Evolutionary conservation across 2,888 invertebrate genomes (phyloP), one percentile per base, ranked within the genome.

Genomic region (Alcis repandata): DNA sequence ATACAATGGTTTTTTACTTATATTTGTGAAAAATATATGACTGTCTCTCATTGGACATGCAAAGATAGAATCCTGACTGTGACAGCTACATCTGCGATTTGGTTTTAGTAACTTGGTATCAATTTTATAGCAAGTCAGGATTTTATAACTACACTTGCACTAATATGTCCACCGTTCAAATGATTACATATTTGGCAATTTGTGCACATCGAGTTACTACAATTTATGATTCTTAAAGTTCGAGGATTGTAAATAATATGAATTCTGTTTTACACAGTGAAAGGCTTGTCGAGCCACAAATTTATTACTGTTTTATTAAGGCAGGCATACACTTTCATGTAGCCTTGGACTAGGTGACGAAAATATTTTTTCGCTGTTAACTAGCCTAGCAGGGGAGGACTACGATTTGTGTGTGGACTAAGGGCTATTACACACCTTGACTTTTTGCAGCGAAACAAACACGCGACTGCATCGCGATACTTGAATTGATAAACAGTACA

Each of bases 81-180:
- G 32, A 49, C 57, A 56, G 27, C 51, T 60, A 70, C 74, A 76
- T 74, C 20, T 51, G 22, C n/a, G 4, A 51, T 51, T 36, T 51
- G 36, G 17, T 51, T 36, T 51, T 9, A 20, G 22, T 40, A 10
- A 53, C 40, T 53, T 41, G 40, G 53, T 40, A 8, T 53, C 22
- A 15, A 11, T 71, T 32, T 32, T 1, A 32, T 38, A 38, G 13
- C 36, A 38, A 51, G 13, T 51, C 51, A 51, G 9, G 19, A 36
- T 51, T 36, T 46, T 51, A n/a, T n/a, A n/a, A n/a, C n/a, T 38
- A 65, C 52, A 63, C n/a, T n/a, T n/a, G n/a, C n/a, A 74, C 74
- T 74, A 73, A 76, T 72, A 72, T 70, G 36, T 61, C 20, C 9
- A 22, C 3, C 8, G 36, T 19, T 13, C 13, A 33, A 19, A 51